A percentile compares a stretch with the other conserved stretches of the same genome.
Conservation (phyloP, 2,888 invertebrate genomes). For the Lithophane ornitopus region DNA sequence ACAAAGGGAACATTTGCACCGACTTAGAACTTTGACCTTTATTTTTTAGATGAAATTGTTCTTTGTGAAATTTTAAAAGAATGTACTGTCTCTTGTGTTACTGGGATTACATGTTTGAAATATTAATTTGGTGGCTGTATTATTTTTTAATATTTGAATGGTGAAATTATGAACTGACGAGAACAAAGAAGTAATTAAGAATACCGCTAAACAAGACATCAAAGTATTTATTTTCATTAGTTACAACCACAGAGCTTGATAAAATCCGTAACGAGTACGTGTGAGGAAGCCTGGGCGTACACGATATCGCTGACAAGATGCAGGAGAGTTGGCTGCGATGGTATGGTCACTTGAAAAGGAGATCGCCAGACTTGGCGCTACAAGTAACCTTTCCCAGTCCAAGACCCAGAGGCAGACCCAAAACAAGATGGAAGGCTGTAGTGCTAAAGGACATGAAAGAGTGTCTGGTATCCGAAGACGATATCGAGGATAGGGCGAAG, state of each 20-base stretch:
- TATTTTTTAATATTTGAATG: background rate
- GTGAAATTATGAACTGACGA: background rate
- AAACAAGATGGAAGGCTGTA: too few relatives aligned
- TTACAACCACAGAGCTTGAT: background rate
- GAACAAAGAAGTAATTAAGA: background rate
- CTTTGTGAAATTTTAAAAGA: slow-evolving; percentile 31
- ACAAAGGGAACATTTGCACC: slow-evolving; percentile 62
- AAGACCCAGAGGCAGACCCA: too few relatives aligned
- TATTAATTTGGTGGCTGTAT: slow-evolving; percentile 21
- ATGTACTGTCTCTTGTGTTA: slow-evolving; percentile 22
- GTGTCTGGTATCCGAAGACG: too few relatives aligned
- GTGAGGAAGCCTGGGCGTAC: too few relatives aligned
- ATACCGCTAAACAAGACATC: background rate
- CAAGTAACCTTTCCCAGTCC: too few relatives aligned
- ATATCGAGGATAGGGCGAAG: too few relatives aligned
- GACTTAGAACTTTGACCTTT: slow-evolving; percentile 62
- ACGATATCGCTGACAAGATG: too few relatives aligned
- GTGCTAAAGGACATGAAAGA: too few relatives aligned
- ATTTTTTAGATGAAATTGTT: slow-evolving; percentile 35
- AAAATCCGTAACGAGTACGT: too few relatives aligned
- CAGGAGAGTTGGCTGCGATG: too few relatives aligned
- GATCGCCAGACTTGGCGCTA: too few relatives aligned
- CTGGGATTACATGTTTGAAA: slow-evolving; percentile 34
- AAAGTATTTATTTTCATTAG: background rate
- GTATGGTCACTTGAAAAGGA: too few relatives aligned